Evolutionary conservation across 2,797 vertebrate genomes (phyloP), one percentile per base, ranked within the genome.

Genomic region (Liparis tanakae): DNA sequence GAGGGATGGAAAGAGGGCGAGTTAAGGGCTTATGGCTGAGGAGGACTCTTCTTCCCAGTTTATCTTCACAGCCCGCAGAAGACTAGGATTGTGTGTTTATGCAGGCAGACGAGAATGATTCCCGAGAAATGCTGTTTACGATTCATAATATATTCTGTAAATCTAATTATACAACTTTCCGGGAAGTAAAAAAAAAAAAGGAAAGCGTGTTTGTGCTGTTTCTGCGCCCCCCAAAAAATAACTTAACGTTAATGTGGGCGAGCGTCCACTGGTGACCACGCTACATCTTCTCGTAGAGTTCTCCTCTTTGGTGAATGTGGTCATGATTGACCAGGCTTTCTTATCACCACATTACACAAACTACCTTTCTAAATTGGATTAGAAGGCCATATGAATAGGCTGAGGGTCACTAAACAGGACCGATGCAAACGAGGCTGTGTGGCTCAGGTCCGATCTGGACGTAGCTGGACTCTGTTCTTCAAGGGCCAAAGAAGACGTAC

Each of bases 31-130:
- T 72, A 80, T 86, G 76, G 72, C 85, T 80, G 43, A 67, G 72
- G 59, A 82, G 85, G 68, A 43, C 62, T 69, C 60, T 68, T 15
- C 70, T 78, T 73, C 30, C 61, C 50, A 67, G 59, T 89, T 90
- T 74, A 83, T 88, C 89, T 89, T 79, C 70, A 87, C 46, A 30
- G 70, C 56, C 59, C 7, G 0, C 82, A 86, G 76, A 69, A 78
- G 64, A 64, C 53, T 55, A 58, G 53, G 71, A 76, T 66, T 82
- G 77, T 70, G 53, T 75, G 72, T 84, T 87, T 83, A 66, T 83
- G 20, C n/a, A 48, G 50, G 70, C 67, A 61, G 43, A 34, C 56
- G 67, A 7, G 1, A 75, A 64, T 67, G 39, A 46, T 68, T 74
- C 61, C 73, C 12, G 10, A 70, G 41, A 78, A 25, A 4, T 48